phyloP scores from a whole-genome alignment of 1,140 invertebrate genomes.

The Caerostris extrusa region DNA sequence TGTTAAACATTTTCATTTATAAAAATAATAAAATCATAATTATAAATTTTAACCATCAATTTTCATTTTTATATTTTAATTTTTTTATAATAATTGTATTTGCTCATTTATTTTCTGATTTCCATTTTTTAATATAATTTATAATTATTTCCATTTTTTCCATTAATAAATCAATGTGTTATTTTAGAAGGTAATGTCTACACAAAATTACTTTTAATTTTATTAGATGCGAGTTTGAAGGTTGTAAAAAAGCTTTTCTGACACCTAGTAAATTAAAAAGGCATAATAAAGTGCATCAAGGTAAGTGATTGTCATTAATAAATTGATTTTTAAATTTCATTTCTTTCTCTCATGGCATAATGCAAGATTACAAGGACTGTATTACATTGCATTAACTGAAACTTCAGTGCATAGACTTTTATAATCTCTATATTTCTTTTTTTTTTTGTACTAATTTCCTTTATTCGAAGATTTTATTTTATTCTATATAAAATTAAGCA shows the following conservation, averaged over 20 bases:
- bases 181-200: neutral
- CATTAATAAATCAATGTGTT: neutral
- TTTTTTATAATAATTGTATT: neutral
- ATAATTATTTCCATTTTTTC: too few species aligned
- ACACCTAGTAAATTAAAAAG: neutral
- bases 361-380: too few species aligned
- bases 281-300: slow-evolving; percentile 39
- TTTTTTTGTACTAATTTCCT: too few species aligned
- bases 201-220: neutral
- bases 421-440: too few species aligned
- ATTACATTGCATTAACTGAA: too few species aligned
- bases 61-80: neutral
- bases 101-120: neutral
- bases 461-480: too few species aligned
- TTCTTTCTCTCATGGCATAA: too few species aligned
- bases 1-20: neutral
- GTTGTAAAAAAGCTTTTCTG: neutral
- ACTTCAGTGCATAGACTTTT: too few species aligned
- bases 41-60: neutral
- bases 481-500: too few species aligned
- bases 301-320: neutral
- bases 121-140: too few species aligned
- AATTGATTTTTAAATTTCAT: neutral
- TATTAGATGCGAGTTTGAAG: slow-evolving; percentile 23
- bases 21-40: neutral